Evolutionary conservation across 2,888 invertebrate genomes (phyloP), one percentile per base, ranked within the genome.

Genomic region (Patella depressa): DNA sequence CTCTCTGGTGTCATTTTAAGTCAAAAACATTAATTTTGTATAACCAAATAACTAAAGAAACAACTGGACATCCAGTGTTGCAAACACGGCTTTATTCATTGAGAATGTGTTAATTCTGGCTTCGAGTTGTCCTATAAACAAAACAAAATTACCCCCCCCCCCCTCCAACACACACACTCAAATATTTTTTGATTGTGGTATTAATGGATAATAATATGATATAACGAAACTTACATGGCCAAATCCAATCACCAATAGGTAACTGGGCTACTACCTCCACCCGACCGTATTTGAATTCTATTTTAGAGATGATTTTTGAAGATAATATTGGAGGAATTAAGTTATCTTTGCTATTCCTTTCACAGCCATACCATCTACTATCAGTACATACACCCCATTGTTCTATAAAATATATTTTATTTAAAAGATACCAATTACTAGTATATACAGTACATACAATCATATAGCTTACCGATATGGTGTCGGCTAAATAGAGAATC

Each of bases 211-310:
- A 5, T 69, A 5, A 14, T 69, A 69, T 24, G 19, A 29, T 34
- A 29, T 29, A 24, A 24, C 11, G 14, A 24, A 15, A 19, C 75
- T 95, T 93, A 65, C 94, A 94, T 53, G 93, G 93, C 93, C 95
- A 95, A 14, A 95, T 88, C 95, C 95, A 95, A 90, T 95, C 95
- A 17, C 95, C 95, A 29, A 93, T 92, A 1, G 95, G 95, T 92
- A 94, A 91, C 89, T 94, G 94, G 2, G 95, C 95, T 76, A 93
- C 92, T 9, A 94, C 93, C 90, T 94, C 94, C 45, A 94, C 89
- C 59, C 91, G 92, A 12, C 95, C 95, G 87, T 94, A 95, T 84
- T 93, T 93, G 91, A 95, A 76, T 24, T 55, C 55, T 12, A 29
- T n/a, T 45, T 76, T 72, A 53, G 75, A 75, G 45, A 75, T 55